A percentile compares a stretch with the other conserved stretches of the same genome.
phyloP scores from a whole-genome alignment of 2,888 invertebrate species.

The Drosophila diplacantha region DNA sequence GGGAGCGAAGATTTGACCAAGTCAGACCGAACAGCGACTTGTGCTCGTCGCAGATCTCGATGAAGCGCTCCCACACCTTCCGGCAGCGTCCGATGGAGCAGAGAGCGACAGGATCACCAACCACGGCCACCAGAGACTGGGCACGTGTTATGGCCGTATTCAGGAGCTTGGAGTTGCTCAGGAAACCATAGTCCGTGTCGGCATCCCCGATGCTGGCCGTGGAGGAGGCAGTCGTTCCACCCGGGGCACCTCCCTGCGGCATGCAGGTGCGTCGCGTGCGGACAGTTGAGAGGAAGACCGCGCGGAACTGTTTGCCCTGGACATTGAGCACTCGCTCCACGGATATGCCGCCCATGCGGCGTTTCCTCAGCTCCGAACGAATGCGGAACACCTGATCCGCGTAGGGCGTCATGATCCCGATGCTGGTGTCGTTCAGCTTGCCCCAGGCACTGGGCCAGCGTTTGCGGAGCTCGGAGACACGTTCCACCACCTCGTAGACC shows the following conservation, averaged over 20 bases:
- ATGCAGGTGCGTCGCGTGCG: conserved; percentile 86
- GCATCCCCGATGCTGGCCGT: conserved; percentile 60
- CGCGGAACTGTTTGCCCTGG: conserved; percentile 92
- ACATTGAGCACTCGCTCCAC: conserved; percentile 91
- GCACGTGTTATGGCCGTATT: conserved; percentile 91
- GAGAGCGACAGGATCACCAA: conserved; percentile 90
- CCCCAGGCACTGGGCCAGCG: conserved; percentile 89
- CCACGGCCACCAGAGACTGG: conserved; percentile 88
- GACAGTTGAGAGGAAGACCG: conserved; percentile 86
- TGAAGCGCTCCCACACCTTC: conserved; percentile 88
- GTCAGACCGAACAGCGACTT: conserved; percentile 86
- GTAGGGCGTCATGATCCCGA: conserved; percentile 91
- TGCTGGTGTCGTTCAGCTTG: conserved; percentile 85
- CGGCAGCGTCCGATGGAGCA: conserved; percentile 89
- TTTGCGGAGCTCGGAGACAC: conserved; percentile 84
- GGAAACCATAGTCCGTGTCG: conserved; percentile 87
- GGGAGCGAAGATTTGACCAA: conserved; percentile 83
- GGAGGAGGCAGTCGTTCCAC: conserved; percentile 21
- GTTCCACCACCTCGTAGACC: conserved; percentile 87
- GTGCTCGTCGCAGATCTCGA: conserved; percentile 85
- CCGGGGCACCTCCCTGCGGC: conserved; percentile 69
- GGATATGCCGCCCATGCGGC: conserved; percentile 85
- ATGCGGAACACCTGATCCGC: conserved; percentile 88
- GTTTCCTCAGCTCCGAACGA: conserved; percentile 85
- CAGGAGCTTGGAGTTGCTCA: conserved; percentile 88